Conservation (phyloP, 2,888 invertebrate genomes). For the Cataglyphis cursor region DNA sequence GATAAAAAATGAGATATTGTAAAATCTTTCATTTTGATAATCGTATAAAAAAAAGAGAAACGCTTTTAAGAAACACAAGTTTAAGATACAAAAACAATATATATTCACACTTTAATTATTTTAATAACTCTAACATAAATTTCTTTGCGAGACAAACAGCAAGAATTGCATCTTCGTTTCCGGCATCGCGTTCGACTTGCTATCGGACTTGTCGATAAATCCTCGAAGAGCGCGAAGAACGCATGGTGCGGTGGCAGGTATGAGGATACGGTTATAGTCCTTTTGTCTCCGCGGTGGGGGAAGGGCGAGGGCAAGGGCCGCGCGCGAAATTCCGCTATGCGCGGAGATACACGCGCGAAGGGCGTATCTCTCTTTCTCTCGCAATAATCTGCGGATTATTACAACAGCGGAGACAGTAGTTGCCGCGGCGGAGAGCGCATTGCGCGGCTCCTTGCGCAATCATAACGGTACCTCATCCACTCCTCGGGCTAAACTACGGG, state of each 20-base stretch:
- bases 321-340: constrained; percentile 67
- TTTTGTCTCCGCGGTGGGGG: constrained; percentile 24
- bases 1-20: not conserved
- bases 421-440: constrained; percentile 62
- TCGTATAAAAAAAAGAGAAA: not conserved
- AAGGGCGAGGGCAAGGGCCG: constrained; percentile 32
- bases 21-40: not conserved
- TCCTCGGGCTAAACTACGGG: constrained; percentile 68
- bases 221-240: not conserved
- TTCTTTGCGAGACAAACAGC: no score
- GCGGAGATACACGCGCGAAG: not conserved
- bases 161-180: not conserved
- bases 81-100: not conserved
- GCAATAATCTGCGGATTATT: constrained; percentile 79
- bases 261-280: constrained; percentile 25
- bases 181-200: not conserved
- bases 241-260: not conserved
- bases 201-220: not conserved
- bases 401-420: constrained; percentile 81
- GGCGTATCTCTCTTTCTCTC: constrained; percentile 72
- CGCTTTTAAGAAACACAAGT: not conserved
- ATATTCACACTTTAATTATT: no score
- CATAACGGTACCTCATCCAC: constrained; percentile 85
- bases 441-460: constrained; percentile 77
- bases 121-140: no score